Percentiles rank a stretch among this genome's conserved stretches.
These are phyloP conservation scores for Caenorhabditis becei DNA, from an alignment of 2,888 invertebrate genomes.

Conservation along the genomic window DNA sequence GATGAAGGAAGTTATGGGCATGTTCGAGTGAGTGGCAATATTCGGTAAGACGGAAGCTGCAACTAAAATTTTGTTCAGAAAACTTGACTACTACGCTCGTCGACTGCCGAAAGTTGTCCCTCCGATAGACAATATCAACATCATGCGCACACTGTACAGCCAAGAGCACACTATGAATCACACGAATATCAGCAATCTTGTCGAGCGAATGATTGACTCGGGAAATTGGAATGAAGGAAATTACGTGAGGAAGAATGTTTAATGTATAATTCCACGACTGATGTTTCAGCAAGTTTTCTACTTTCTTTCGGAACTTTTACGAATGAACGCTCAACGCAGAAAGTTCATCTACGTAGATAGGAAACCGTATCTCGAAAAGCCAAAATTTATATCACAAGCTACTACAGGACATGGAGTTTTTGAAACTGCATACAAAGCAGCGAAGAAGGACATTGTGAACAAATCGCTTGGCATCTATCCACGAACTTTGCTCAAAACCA, in stretches of 20 bases:
- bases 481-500: background rate
- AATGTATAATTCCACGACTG: background rate
- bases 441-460: slow-evolving; percentile 45
- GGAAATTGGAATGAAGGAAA: slow-evolving; percentile 64
- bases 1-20: slow-evolving; percentile 14
- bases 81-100: slow-evolving; percentile 21
- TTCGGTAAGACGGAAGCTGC: background rate
- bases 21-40: slow-evolving; percentile 33
- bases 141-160: slow-evolving; percentile 45
- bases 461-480: slow-evolving; percentile 54
- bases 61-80: slow-evolving; percentile 27
- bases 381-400: background rate
- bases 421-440: slow-evolving; percentile 25
- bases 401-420: slow-evolving; percentile 22
- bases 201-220: slow-evolving; percentile 54
- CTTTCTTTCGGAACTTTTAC: slow-evolving; percentile 50
- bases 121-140: slow-evolving; percentile 37
- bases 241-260: slow-evolving; percentile 21
- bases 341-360: background rate
- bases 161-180: slow-evolving; percentile 41
- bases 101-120: slow-evolving; percentile 41
- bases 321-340: slow-evolving; percentile 4
- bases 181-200: slow-evolving; percentile 25
- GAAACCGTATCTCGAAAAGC: background rate
- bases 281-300: slow-evolving; percentile 56